Evolutionary conservation across 1,140 invertebrate species (phyloP), one percentile per base, ranked within the genome.

Genomic region (Halesus radiatus): DNA sequence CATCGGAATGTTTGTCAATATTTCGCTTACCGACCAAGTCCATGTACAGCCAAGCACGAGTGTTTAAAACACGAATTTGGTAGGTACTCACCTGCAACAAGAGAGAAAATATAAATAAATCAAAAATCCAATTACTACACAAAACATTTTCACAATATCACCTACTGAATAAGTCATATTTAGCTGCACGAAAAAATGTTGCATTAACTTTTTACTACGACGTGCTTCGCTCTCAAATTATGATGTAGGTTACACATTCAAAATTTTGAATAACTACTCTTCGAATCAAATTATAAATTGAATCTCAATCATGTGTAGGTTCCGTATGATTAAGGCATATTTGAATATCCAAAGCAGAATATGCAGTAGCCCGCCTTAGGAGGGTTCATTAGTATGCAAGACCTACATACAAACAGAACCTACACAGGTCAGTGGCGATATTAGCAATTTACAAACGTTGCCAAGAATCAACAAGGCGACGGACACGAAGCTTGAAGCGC

Each of bases 331-430:
- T 29, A 26, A 26, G 20, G 20, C 29, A 22, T 64, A 16, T 16
- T 18, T 32, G 16, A 32, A 66, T 66, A 16, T 66, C 62, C 15
- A 26, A 32, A 13, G 62, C 26, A 66, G 62, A 29, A 29, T 66
- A 29, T 60, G 18, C 56, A 22, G 22, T 16, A 29, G 22, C 62
- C n/a, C 62, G 62, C 62, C 22, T 29, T n/a, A 26, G 62, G 26
- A 66, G 62, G n/a, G n/a, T n/a, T 26, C 62, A 66, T 66, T 37
- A 66, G 62, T 66, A 66, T 66, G 62, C 26, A 29, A 66, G 62
- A 66, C 62, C 62, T 66, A 66, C 23, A 32, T 32, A 66, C 54
- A n/a, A 22, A 18, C n/a, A n/a, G 20, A 20, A 56, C n/a, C 54
- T 22, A 56, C 22, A 16, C 23, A 13, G 26, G 62, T 32, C 62